Evolutionary conservation across 2,113 vertebrate species (phyloP), one percentile per base, ranked within the genome.

Genomic region (Pachyramphus minor): DNA sequence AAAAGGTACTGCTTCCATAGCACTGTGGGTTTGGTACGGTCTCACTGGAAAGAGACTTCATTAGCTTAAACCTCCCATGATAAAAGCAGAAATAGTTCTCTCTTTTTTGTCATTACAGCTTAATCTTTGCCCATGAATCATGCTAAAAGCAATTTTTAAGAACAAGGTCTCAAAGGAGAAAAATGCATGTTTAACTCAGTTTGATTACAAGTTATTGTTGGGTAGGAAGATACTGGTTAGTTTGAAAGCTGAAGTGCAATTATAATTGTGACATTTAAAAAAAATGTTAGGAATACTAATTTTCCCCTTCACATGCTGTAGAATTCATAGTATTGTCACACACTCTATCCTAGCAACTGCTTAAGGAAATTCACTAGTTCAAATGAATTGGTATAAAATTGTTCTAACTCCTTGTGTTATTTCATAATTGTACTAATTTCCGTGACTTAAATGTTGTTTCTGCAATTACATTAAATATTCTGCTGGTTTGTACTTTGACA

Each of bases 181-280:
- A 49, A 87, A 59, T 19, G 5, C 5, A 0, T 66, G 27, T 75
- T 91, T 82, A 64, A 6, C 75, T 91, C 2, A 2, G 31, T 90
- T 94, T 90, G 91, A 95, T 96, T 81, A 69, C 58, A 84, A 72
- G 59, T 88, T 90, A 58, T 64, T 91, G 63, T 85, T 90, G 68
- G 52, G 82, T 83, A n/a, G 67, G 72, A 95, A 83, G 85, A 64
- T 39, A 37, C 9, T 49, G 53, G 69, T 75, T 94, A 75, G 74
- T 82, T 89, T 68, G 52, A 78, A 93, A 58, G 73, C 58, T 75
- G 76, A 90, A 81, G 16, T 88, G 56, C 71, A 85, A 37, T 92
- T 94, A 67, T 44, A 86, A 71, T 90, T 64, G 49, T 90, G 47
- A 74, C 35, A 39, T 72, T 83, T 14, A 42, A 39, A 44, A 67